Conservation (phyloP, 2,797 vertebrate species). For the Poecilia wingei region DNA sequence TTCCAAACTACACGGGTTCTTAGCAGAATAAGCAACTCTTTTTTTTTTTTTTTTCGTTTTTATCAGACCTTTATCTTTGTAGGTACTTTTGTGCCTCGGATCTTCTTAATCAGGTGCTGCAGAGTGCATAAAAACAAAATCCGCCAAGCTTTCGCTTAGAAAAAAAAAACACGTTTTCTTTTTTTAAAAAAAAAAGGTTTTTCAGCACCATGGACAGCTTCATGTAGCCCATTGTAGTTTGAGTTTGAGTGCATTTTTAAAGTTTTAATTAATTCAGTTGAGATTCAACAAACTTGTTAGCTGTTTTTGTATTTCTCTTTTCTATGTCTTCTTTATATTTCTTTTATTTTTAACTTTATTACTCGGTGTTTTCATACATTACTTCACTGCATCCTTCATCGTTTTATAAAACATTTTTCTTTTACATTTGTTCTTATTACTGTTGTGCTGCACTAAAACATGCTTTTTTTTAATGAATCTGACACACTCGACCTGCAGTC, state of each 20-base stretch:
- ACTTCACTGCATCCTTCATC: not conserved
- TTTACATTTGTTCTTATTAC: not conserved
- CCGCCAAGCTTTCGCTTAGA: not conserved
- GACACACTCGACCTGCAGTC: not conserved
- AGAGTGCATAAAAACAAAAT: not conserved
- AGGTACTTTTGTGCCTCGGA: not conserved
- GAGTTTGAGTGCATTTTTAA: not conserved
- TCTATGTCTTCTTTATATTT: not conserved
- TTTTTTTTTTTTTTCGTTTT: not conserved
- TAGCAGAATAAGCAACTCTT: not conserved
- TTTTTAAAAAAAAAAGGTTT: not conserved
- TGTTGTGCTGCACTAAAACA: not conserved
- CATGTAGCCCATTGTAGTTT: not conserved
- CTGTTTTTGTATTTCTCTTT: not conserved
- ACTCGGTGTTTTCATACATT: not conserved
- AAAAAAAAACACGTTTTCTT: not conserved
- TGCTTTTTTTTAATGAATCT: not conserved
- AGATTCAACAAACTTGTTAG: not conserved
- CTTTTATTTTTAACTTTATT: not conserved
- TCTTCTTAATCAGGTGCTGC: not conserved
- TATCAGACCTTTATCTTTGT: not conserved
- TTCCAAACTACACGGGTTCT: slow-evolving; percentile 6
- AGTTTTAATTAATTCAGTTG: not conserved
- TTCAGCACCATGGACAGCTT: slow-evolving; percentile 49
- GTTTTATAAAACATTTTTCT: not conserved